phyloP scores from a whole-genome alignment of 2,797 vertebrate species.

The Hybognathus amarus region DNA sequence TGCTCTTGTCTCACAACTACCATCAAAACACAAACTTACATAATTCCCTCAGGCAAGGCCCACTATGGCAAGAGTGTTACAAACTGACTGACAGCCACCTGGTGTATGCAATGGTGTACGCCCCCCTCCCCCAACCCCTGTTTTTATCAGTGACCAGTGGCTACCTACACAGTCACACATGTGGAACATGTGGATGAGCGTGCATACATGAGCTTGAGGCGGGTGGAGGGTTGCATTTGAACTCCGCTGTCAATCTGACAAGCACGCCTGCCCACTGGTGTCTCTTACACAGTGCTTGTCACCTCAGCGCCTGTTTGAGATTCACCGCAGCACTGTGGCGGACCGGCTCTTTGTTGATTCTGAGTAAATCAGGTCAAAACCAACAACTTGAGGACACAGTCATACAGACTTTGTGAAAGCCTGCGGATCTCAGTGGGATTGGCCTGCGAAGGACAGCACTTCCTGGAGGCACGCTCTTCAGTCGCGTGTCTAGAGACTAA shows the following conservation, averaged over 20 bases:
- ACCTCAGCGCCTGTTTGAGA: conserved; percentile 59
- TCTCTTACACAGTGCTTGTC: conserved; percentile 52
- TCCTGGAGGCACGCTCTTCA: conserved; percentile 10
- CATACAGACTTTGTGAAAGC: conserved; percentile 27
- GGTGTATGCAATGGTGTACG: conserved; percentile 30
- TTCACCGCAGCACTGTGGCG: conserved; percentile 11
- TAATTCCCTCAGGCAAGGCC: conserved; percentile 19
- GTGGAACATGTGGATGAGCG: conserved; percentile 23
- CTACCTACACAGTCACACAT: conserved; percentile 49
- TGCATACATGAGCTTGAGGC: conserved; percentile 17
- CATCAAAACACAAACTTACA: conserved; percentile 38
- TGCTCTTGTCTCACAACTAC: conserved; percentile 21
- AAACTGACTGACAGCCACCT: conserved; percentile 49
- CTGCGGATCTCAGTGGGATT: conserved; percentile 16
- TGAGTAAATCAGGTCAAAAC: conserved; percentile 52
- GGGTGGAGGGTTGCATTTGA: conserved; percentile 18
- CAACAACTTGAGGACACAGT: conserved; percentile 46
- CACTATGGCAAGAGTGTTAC: conserved; percentile 12
- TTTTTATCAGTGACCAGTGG: conserved; percentile 18
- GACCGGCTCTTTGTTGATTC: conserved; percentile 40
- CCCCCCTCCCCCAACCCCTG: no score
- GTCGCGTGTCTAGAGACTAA: conserved; percentile 15
- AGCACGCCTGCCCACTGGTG: conserved; percentile 50
- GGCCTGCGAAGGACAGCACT: conserved; percentile 28
- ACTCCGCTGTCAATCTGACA: conserved; percentile 57